phyloP scores from a whole-genome alignment of 2,888 invertebrate species.

The Eupithecia centaureata region DNA sequence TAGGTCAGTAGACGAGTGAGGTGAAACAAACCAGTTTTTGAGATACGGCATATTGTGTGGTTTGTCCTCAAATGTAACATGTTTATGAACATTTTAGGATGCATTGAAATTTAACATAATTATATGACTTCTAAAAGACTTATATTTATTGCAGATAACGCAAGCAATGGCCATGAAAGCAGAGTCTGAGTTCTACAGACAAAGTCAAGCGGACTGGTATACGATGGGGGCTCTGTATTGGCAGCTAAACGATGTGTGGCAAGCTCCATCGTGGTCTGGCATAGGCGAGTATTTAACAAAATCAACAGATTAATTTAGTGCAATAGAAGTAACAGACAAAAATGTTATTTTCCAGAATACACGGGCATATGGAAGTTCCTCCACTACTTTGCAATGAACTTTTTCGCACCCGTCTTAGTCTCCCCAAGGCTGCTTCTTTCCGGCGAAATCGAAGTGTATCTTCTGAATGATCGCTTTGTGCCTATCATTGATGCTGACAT shows the following conservation, averaged over 20 bases:
- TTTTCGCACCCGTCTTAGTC: constrained; percentile 91
- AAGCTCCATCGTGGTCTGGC: constrained; percentile 97
- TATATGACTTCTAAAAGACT: not conserved
- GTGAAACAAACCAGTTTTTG: constrained; percentile 4
- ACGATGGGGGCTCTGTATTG: constrained; percentile 99
- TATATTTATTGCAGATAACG: constrained; percentile 85
- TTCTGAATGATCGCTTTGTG: constrained; percentile 86
- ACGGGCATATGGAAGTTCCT: constrained; percentile 92
- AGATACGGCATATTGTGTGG: not conserved
- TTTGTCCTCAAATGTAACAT: not conserved
- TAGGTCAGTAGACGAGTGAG: not conserved
- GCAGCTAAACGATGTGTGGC: constrained; percentile 99
- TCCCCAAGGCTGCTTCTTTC: constrained; percentile 81
- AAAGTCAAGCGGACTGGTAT: constrained; percentile 78
- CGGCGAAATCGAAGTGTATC: constrained; percentile 83
- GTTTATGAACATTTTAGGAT: not conserved
- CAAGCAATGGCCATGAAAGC: constrained; percentile 95
- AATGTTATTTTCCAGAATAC: constrained; percentile 82
- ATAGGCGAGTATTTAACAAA: constrained; percentile 82
- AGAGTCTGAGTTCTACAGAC: constrained; percentile 93
- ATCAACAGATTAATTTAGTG: not conserved
- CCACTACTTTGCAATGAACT: constrained; percentile 94
- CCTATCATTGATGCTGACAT: constrained; percentile 74
- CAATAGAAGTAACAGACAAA: not conserved
- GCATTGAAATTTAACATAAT: not conserved